Base-by-base conservation (phyloP, 2,888 invertebrate genomes). In the Pinctada fucata region DNA sequence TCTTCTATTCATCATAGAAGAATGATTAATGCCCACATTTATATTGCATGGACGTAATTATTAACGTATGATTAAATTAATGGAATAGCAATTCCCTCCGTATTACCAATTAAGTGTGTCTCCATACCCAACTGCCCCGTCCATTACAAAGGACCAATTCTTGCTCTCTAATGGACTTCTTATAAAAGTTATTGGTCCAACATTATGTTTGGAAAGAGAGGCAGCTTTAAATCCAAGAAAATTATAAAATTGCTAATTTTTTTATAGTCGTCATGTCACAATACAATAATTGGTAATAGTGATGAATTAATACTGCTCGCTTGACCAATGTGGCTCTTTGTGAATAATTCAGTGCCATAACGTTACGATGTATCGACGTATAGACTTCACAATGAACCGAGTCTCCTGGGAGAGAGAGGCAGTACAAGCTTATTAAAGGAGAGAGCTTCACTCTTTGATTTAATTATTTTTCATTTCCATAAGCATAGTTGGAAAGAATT, bases 341-440 rank as follows among this genome's bases (percentile, higher is more conserved):
- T 58, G 58, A 58, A 58, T 58, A 58, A 58, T 58, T 58, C 58
- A 58, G 13, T 58, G 58, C 58, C 13, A 58, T 58, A 58, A 58
- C 6, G 58, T 58, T 58, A 58, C 58, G 58, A 10, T 6, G 6
- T 58, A 58, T 58, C 58, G 58, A 58, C 13, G 13, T 6, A 58
- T 58, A 58, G 58, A 6, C 8, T 13, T 13, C 58, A 58, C 13
- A 58, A 58, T 13, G 58, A 58, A 58, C 6, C 58, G 6, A 31
- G 8, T 58, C 58, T 58, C 58, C 13, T 58, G 58, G 58, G 58
- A 58, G 58, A 58, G 58, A 13, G 13, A 58, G 58, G 8, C 58
- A 10, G 58, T 6, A 6, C 13, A 58, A 13, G 58, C 58, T 58
- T 58, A 58, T 58, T 58, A 58, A 58, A 58, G 58, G 6, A 13